These are phyloP conservation scores for Fulica atra DNA, from an alignment of 2,113 vertebrate genomes.

Conservation along the genomic window DNA sequence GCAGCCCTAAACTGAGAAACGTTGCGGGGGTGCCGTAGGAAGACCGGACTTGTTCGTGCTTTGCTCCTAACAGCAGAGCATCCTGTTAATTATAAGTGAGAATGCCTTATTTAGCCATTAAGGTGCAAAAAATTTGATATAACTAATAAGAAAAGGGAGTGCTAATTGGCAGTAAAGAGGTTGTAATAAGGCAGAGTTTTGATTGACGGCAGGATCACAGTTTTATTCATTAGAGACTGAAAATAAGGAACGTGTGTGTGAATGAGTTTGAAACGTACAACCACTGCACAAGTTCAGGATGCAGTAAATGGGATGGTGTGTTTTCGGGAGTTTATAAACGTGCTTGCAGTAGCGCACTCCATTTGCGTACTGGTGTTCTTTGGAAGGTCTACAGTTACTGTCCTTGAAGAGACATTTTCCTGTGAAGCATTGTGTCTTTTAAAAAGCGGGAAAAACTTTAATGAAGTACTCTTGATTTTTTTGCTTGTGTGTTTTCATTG, in stretches of 20 bases:
- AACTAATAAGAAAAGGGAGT: neutral
- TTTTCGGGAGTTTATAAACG: neutral
- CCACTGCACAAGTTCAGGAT: neutral
- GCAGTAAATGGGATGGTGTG: neutral
- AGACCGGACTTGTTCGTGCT: neutral
- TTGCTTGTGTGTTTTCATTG: neutral
- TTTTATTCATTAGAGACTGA: neutral
- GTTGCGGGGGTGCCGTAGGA: accelerated
- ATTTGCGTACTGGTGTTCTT: accelerated
- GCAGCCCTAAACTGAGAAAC: neutral
- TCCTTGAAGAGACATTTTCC: neutral
- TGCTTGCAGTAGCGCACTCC: accelerated
- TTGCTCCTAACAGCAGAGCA: neutral
- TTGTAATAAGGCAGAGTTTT: neutral
- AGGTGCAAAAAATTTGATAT: neutral
- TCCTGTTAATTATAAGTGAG: neutral
- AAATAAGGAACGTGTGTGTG: neutral
- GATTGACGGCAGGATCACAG: neutral
- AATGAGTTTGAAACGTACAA: neutral
- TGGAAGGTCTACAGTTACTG: neutral
- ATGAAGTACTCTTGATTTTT: neutral
- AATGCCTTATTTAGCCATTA: neutral
- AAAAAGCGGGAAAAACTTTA: neutral
- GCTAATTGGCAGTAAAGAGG: neutral
- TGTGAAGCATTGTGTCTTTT: neutral